Base-by-base conservation (phyloP, 2,888 invertebrate species). In the Leptura quadrifasciata region DNA sequence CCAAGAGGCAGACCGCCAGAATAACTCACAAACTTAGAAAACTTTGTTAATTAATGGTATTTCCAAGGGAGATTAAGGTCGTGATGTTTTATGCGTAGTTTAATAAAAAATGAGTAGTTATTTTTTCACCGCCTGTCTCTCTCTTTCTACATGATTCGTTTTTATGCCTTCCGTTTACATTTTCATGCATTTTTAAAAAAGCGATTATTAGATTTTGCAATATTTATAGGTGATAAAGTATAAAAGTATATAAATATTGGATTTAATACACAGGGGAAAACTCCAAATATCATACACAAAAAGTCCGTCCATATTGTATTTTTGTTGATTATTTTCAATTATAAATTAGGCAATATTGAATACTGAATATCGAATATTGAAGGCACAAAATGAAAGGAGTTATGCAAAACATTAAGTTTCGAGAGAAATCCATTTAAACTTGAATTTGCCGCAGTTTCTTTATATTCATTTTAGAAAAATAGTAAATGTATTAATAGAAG, bases 1-100 rank as follows among this genome's bases (percentile, higher is more conserved):
- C 52, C 52, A 52, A 47, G 65, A 65, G 52, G 52, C 47, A 57
- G 47, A 20, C 9, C n/a, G 52, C 47, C 18, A 47, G 65, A 52
- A 27, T 52, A 35, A 65, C 65, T 52, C 52, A 35, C 39, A 39
- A 63, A 63, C 63, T 63, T 65, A 21, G 27, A 52, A 52, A 65
- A 65, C 65, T 65, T 65, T 65, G 47, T 65, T 65, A 65, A 65
- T 65, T 65, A 65, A 65, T 65, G 39, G 31, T 63, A 52, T 65
- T 65, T 52, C 47, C 52, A n/a, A 65, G 52, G 39, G 63, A 64
- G 35, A 64, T 64, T 35, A 39, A 35, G 63, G 63, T 35, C 20
- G 18, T 64, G 20, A 47, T 64, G 63, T 18, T 64, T 64, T 64
- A 57, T 64, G 63, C 47, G 47, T 47, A 47, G 47, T 47, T 47